Base-by-base conservation (phyloP, 2,888 invertebrate genomes). In the Dryococelus australis region DNA sequence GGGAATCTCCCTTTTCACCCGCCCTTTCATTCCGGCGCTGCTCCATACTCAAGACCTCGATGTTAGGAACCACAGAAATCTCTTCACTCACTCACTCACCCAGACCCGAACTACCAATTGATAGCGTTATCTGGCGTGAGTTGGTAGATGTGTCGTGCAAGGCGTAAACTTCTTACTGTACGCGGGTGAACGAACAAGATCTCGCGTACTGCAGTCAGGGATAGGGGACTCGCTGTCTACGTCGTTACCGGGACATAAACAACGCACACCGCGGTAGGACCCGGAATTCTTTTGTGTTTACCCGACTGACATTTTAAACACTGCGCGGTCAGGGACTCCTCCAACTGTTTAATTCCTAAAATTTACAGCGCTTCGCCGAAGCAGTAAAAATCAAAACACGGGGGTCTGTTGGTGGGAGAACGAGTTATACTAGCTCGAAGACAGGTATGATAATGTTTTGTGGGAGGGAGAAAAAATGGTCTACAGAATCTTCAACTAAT, bases 341-440 rank as follows among this genome's bases (percentile, higher is more conserved):
- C 8, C 65, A 20, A 16, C 65, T 65, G 65, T 65, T 65, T 65
- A 65, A 65, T 20, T 65, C 65, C 65, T 8, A 65, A 65, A 65
- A 65, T 65, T 65, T 65, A 65, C n/a, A 65, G 65, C 65, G 10
- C 65, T 65, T 65, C 65, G 65, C 24, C 65, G 65, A 65, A 65
- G 65, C 65, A 65, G 65, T 65, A 65, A 65, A 65, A 65, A 20
- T 65, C 65, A 65, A 65, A 65, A 65, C n/a, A 65, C 65, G 65
- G 65, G 20, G 10, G 24, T 16, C n/a, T 20, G 13, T 0, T n/a
- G 65, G 65, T 20, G 65, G 65, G n/a, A 24, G 65, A n/a, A 65
- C 65, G 65, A 65, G 65, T 65, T 65, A 65, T 65, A 65, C 65
- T 65, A 65, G 65, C 65, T 65, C 65, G 65, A 65, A n/a, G 65